Percentiles rank a stretch among this genome's conserved stretches.
Evolutionary conservation across 2,113 vertebrate species (phyloP).

Genomic region (Pygathrix nemaeus): DNA sequence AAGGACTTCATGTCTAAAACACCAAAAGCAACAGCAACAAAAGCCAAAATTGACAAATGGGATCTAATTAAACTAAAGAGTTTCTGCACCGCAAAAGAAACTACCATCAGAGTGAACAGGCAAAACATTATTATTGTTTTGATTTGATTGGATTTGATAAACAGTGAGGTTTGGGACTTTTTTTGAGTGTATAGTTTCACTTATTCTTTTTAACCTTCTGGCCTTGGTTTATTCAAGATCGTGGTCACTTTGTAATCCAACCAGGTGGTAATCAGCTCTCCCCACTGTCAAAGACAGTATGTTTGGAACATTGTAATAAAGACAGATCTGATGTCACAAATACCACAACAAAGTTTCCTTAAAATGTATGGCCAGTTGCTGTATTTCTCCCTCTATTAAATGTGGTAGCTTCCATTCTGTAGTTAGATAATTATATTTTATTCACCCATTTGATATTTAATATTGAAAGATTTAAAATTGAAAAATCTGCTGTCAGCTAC

Average conservation of each 20-base stretch:
- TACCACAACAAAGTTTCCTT: not conserved
- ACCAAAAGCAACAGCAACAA: too few species aligned
- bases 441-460: constrained; percentile 4
- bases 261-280: not conserved
- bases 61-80: too few species aligned
- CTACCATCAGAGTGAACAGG: too few species aligned
- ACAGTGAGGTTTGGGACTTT: not conserved
- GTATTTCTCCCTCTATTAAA: not conserved
- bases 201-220: not conserved
- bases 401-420: not conserved
- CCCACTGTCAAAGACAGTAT: not conserved
- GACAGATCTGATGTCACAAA: not conserved
- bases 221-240: not conserved
- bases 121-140: not conserved
- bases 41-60: too few species aligned
- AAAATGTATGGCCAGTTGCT: constrained; percentile 3
- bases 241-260: not conserved
- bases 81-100: too few species aligned
- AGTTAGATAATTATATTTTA: not conserved
- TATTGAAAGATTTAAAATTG: not conserved
- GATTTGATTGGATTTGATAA: not conserved
- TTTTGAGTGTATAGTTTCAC: not conserved
- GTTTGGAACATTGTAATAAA: not conserved
- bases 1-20: too few species aligned
- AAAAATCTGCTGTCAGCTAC: not conserved